phyloP scores from a whole-genome alignment of 2,113 vertebrate genomes.

The Agapornis roseicollis region DNA sequence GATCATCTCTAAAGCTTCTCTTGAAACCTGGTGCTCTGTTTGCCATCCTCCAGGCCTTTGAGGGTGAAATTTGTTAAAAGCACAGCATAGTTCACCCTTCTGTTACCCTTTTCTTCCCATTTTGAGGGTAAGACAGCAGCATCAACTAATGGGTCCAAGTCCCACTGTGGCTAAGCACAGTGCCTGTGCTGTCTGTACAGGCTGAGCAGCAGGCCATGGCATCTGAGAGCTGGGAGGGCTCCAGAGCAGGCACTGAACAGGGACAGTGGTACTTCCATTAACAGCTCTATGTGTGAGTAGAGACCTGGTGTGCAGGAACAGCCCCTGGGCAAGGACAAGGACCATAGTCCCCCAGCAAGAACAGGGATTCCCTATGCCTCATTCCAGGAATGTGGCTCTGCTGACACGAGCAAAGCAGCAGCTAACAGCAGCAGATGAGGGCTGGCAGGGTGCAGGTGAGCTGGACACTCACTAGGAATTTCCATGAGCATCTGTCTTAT shows the following conservation, averaged over 20 bases:
- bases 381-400: not conserved
- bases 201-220: not conserved
- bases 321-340: not conserved
- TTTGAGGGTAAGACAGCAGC: not conserved
- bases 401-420: not conserved
- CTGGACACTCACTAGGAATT: not conserved
- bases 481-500: not conserved
- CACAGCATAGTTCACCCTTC: not conserved
- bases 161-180: not conserved
- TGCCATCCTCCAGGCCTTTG: not conserved
- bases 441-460: not conserved
- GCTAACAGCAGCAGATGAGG: not conserved
- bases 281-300: not conserved
- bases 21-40: not conserved
- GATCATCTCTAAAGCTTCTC: not conserved
- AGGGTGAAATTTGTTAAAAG: not conserved
- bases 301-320: not conserved
- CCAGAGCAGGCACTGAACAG: not conserved
- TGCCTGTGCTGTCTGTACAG: not conserved
- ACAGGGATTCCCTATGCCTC: not conserved
- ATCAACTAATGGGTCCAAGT: not conserved
- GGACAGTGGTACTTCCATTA: not conserved
- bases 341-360: not conserved
- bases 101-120: not conserved
- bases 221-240: not conserved